Evolutionary conservation across 2,888 invertebrate species (phyloP), one percentile per base, ranked within the genome.

Genomic region (Athalia rosae): DNA sequence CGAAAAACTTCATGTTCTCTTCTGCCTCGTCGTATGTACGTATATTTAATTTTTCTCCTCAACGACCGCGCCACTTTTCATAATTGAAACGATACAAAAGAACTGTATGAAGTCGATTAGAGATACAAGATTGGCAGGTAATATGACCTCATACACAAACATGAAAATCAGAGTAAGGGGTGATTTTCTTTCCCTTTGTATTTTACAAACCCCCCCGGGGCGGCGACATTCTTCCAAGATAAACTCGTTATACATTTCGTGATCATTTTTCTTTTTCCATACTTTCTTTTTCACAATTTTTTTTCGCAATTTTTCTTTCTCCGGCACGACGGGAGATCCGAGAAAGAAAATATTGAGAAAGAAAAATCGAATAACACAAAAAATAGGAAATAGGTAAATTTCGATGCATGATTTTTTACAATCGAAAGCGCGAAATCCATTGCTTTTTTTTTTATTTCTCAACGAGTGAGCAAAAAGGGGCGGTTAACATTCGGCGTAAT

Each of bases 111-210:
- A 67, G 5, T 67, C 48, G 50, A 67, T 48, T 67, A 41, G 41
- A 69, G 69, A 56, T 50, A 15, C 69, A n/a, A 41, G 53, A 69
- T 69, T 41, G 53, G 69, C 67, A 66, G 66, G 66, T 66, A 66
- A 66, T 66, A 66, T 66, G 43, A 53, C n/a, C 47, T 28, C 28
- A 28, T 28, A 2, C 28, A 28, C 28, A 28, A 28, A 28, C 28
- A 28, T 28, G 28, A 28, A 28, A 28, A 28, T 28, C 28, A 28
- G 28, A 66, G 15, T 9, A 3, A 62, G 43, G 48, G 45, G 15
- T 48, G 48, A 48, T 66, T 66, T 64, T 47, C 8, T 63, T 63
- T 43, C 63, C 47, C 43, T 63, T 45, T 45, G 63, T 45, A 63
- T 43, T 63, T 47, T 63, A 43, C 43, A 6, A 41, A 7, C 28